phyloP scores from a whole-genome alignment of 2,113 vertebrate genomes.

The Crotalus viridis region DNA sequence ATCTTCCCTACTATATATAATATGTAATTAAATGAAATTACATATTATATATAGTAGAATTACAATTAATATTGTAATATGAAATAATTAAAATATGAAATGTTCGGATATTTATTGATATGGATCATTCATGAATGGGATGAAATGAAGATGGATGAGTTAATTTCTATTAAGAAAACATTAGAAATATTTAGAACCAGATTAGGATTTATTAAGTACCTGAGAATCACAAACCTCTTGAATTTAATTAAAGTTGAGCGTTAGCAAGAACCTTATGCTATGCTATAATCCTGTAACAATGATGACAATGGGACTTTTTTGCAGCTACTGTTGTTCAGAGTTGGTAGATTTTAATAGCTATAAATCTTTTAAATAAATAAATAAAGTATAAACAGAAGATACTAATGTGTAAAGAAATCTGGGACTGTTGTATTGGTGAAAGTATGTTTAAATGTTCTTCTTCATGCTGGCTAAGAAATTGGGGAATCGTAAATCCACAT shows the following conservation, averaged over 20 bases:
- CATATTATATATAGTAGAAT: too few relatives aligned
- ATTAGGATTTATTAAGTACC: neutral
- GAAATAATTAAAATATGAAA: neutral
- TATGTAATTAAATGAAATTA: too few relatives aligned
- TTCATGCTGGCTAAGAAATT: neutral
- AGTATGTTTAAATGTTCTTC: neutral
- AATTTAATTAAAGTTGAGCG: neutral
- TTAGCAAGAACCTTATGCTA: neutral
- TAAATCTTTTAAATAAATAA: neutral
- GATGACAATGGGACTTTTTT: neutral
- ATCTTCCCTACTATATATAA: neutral
- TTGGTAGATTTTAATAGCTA: neutral
- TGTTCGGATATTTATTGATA: neutral
- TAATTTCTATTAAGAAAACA: neutral
- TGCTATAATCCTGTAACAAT: neutral
- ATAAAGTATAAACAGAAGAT: neutral
- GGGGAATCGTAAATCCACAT: neutral
- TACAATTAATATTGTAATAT: too few relatives aligned
- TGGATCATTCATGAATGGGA: neutral
- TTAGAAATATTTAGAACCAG: neutral
- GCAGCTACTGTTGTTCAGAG: neutral
- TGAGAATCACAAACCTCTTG: neutral
- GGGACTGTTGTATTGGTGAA: neutral
- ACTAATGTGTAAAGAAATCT: neutral
- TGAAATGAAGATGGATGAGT: neutral